These are phyloP conservation scores for Neomonachus schauinslandi DNA, from an alignment of 2,113 vertebrate species.

Conservation along the genomic window DNA sequence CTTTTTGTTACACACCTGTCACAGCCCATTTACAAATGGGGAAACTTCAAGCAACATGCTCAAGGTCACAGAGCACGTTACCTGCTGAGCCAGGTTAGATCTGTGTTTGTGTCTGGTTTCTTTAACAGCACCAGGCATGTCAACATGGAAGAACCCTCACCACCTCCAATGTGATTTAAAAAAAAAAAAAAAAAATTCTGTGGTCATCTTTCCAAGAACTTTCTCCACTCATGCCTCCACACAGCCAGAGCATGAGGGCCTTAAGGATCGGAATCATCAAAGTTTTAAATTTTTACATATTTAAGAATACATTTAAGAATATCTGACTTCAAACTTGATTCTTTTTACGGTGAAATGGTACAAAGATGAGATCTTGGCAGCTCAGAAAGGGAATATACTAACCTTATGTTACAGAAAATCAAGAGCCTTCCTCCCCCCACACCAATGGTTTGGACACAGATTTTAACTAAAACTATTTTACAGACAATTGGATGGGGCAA, in stretches of 20 bases:
- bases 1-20: not conserved
- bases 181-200: not conserved
- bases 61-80: not conserved
- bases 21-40: not conserved
- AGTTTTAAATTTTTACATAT: not conserved
- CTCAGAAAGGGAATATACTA: not conserved
- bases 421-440: too few species aligned
- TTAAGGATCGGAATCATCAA: not conserved
- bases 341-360: not conserved
- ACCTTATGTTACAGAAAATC: not conserved
- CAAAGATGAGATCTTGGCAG: not conserved
- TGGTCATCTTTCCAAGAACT: not conserved
- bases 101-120: not conserved
- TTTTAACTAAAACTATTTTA: not conserved
- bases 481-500: not conserved
- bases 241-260: not conserved
- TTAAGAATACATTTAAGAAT: not conserved
- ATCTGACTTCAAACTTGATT: not conserved
- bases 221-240: not conserved
- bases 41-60: not conserved
- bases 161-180: not conserved
- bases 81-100: not conserved
- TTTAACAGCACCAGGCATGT: not conserved
- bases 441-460: not conserved
- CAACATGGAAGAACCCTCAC: not conserved